phyloP scores from a whole-genome alignment of 2,113 vertebrate species.

The Peucedramus taeniatus region DNA sequence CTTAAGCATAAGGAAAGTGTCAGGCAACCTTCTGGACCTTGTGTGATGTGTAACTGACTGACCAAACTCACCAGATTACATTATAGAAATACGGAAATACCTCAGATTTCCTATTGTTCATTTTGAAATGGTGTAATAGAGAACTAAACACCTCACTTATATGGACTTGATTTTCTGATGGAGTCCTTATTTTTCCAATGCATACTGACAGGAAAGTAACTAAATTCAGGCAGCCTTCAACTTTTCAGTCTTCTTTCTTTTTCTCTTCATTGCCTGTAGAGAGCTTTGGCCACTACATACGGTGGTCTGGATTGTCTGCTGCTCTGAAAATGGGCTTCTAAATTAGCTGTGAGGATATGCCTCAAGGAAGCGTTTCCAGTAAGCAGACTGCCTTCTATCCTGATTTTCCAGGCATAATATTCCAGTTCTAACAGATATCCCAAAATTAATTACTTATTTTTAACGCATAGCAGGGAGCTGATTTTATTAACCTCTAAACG shows the following conservation, averaged over 20 bases:
- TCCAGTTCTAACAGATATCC: not conserved
- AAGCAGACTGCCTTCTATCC: not conserved
- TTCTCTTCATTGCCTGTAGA: not conserved
- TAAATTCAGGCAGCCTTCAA: not conserved
- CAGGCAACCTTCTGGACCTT: not conserved
- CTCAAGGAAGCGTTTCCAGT: not conserved
- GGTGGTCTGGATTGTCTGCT: not conserved
- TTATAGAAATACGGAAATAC: not conserved
- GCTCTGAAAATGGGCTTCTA: not conserved
- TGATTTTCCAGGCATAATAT: not conserved
- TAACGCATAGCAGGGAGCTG: not conserved
- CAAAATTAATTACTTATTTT: not conserved
- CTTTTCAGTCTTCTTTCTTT: not conserved
- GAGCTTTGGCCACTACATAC: not conserved
- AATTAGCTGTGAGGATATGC: not conserved
- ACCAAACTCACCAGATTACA: not conserved
- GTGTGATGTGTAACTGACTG: not conserved
- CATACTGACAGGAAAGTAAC: not conserved
- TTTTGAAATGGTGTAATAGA: not conserved
- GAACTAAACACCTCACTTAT: not conserved
- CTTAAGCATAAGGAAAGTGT: not conserved
- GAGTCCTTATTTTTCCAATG: not conserved
- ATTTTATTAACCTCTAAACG: constrained; percentile 1
- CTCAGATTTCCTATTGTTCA: not conserved
- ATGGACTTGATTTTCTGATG: not conserved